Base-by-base conservation (phyloP, 1,140 invertebrate genomes). In the Drosophila persimilis region DNA sequence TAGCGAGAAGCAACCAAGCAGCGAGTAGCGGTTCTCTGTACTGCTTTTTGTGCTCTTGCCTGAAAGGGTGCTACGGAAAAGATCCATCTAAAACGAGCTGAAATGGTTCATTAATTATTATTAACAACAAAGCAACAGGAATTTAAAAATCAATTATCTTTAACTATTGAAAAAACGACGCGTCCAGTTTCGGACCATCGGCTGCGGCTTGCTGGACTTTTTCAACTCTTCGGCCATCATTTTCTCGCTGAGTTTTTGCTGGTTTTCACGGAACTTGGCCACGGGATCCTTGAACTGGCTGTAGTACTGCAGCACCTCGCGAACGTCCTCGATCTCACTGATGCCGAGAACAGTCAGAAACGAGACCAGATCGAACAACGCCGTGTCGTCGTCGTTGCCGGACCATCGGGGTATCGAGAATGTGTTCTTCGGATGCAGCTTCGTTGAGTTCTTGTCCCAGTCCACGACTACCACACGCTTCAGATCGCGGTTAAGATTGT, bases 401-500 rank as follows among this genome's bases (percentile, higher is more conserved):
- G 93, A 93, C 99, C 99, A 99, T 91, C 96, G 95, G 58, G 97
- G 95, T 45, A 99, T 92, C 55, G 95, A 93, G 0, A 99, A 93
- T n/a, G 96, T 94, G 92, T 99, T 99, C 69, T 96, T 94, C 7
- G 95, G 95, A 91, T 99, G 96, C 55, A 97, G 94, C 92, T 98
- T 95, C 1, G 97, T 96, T 11, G 97, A 96, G 63, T 97, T 94
- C 26, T 94, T 91, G 93, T 99, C 96, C 96, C 98, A 99, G 90
- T 99, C 99, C 22, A 99, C 93, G 59, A 99, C 96, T 83, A 99
- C 99, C 91, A 99, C 98, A 93, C 97, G 99, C 54, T 94, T 96
- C 22, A 99, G 93, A 93, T 99, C 98, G 64, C 99, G 93, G 91
- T 99, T 99, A 9, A 99, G 92, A 78, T 96, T 96, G 78, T 96